Evolutionary conservation across 2,113 vertebrate species (phyloP), one percentile per base, ranked within the genome.

Genomic region (Engraulis encrasicolus): DNA sequence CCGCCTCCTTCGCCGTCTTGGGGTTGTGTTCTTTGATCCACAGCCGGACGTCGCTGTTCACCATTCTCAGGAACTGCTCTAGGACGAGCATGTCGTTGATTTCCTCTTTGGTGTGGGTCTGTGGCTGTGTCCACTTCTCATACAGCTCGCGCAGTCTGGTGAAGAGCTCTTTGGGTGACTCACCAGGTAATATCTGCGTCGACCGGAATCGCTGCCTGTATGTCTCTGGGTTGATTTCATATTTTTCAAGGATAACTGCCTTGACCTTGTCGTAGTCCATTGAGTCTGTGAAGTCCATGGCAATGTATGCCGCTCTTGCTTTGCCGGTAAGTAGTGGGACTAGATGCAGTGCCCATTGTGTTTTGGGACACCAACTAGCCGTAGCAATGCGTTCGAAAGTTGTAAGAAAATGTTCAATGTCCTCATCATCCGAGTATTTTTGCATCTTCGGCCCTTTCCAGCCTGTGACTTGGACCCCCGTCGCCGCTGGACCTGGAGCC

Each of bases 21-120:
- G 78, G 81, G 50, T 80, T 50, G 50, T 66, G 80, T 50, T 85
- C 78, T 18, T 37, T 52, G 45, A 85, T 45, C 79, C 81, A 82
- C 6, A 85, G 38, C 20, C 61, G 50, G 0, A 84, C 40, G 14
- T 85, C 81, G 5, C n/a, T 38, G 34, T 34, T 45, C 20, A 85
- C 6, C 78, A 86, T 86, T 6, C 81, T n/a, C 14, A 86, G 23
- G 78, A 79, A 86, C 40, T 83, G 78, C 18, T 86, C 54, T 6
- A 85, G 17, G 9, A 85, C 23, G 5, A 61, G 23, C 3, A 58
- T 58, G 31, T 85, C 66, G 1, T 23, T 23, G 11, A 61, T 61
- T 9, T 61, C 48, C 40, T 77, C 15, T n/a, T 74, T 81, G 7
- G 80, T 48, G n/a, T 78, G 23, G 20, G 48, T 17, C 50, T 79